Evolutionary conservation across 2,113 vertebrate genomes (phyloP).

Genomic region (Craseonycteris thonglongyai): DNA sequence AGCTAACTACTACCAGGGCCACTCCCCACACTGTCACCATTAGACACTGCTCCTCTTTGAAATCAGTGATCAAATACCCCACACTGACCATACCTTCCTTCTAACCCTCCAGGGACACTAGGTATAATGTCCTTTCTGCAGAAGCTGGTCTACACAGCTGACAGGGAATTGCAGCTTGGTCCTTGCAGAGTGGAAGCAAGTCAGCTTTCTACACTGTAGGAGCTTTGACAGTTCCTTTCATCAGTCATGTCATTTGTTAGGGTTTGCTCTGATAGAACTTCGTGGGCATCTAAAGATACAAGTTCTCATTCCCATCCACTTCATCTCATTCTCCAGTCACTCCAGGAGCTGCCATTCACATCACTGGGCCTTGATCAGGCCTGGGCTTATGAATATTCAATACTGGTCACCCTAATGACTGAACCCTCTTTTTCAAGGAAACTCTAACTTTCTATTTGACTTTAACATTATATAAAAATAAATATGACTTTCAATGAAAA

Average conservation of each 20-base stretch:
- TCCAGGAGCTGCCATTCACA: not conserved
- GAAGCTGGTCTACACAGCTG: not conserved
- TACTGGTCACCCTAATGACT: not conserved
- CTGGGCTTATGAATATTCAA: not conserved
- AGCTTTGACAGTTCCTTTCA: not conserved
- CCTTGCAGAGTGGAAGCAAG: not conserved
- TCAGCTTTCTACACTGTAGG: not conserved
- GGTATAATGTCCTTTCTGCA: not conserved
- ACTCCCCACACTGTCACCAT: not conserved
- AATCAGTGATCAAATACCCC: not conserved
- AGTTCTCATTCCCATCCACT: not conserved
- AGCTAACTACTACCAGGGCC: not conserved
- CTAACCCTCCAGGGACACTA: not conserved
- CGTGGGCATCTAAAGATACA: not conserved
- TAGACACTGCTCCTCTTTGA: not conserved
- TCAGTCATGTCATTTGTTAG: not conserved
- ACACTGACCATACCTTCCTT: not conserved
- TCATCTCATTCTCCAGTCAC: not conserved
- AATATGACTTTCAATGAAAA: not conserved
- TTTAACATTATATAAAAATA: not conserved
- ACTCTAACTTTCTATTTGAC: not conserved
- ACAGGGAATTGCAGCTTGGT: not conserved
- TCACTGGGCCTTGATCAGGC: not conserved
- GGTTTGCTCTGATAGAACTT: not conserved
- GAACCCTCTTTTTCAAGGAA: not conserved